Conservation (phyloP, 1,140 invertebrate genomes). For the Homalodisca vitripennis region DNA sequence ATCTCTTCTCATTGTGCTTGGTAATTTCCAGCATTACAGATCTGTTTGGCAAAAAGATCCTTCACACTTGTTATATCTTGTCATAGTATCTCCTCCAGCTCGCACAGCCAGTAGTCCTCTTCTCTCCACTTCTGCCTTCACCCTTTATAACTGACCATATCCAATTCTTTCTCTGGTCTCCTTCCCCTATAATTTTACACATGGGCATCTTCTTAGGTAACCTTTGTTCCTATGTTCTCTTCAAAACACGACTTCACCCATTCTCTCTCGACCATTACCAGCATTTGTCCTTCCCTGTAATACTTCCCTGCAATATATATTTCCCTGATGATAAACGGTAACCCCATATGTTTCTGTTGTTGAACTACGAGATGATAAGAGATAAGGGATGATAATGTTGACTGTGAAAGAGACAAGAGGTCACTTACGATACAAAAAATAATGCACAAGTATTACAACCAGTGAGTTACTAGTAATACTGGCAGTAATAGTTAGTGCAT, state of each 20-base stretch:
- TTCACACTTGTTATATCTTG: not conserved
- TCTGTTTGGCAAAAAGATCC: not conserved
- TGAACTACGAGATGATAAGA: too few species aligned
- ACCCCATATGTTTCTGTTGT: not conserved
- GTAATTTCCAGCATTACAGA: not conserved
- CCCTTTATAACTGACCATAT: not conserved
- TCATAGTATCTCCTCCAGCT: not conserved
- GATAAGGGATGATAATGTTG: slow-evolving; percentile 6
- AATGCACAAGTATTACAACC: not conserved
- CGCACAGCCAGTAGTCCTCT: not conserved
- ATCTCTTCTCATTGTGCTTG: not conserved
- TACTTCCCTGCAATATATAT: not conserved
- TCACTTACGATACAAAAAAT: not conserved
- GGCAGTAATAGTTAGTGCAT: not conserved
- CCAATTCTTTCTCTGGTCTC: too few species aligned
- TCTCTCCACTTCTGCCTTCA: not conserved
- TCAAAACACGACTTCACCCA: not conserved
- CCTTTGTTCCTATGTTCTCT: too few species aligned
- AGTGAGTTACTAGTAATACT: not conserved
- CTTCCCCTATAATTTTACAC: too few species aligned
- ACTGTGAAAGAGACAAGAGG: not conserved
- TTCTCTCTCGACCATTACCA: not conserved
- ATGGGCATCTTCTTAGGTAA: too few species aligned
- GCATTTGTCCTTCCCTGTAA: not conserved
- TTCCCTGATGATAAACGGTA: not conserved